Evolutionary conservation across 1,140 invertebrate genomes (phyloP), one percentile per base, ranked within the genome.

Genomic region (Himalopsyche phryganea): DNA sequence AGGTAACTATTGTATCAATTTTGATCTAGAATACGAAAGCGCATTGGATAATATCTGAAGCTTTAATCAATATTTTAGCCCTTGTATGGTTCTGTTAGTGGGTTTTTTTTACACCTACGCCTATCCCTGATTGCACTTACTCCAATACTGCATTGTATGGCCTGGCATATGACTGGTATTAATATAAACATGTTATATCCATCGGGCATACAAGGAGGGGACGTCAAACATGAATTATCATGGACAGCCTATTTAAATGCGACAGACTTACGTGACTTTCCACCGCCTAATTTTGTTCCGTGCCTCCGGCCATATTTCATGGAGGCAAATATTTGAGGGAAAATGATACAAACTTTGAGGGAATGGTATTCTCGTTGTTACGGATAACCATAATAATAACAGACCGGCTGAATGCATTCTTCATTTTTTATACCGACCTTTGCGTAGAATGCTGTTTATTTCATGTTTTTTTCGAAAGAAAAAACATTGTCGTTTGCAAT

Each of bases 181-280:
- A 35, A 55, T 38, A 55, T 38, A 48, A 47, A 42, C 33, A 35
- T 19, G 47, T 38, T 44, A 50, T 17, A 49, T 56, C 45, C 54
- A 50, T 56, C 54, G 54, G 19, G 45, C 33, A 1, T 3, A 13
- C 49, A 10, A 7, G 15, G 23, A 48, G 36, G 53, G 53, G 46
- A 48, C 17, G 20, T 33, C 41, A 33, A 28, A 56, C 53, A 45
- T 48, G 55, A 58, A 58, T 50, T 58, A 58, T 50, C 41, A 51
- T 58, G 56, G 56, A 46, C 56, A 38, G 28, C 28, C 41, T 41
- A 51, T 50, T 58, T 58, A 32, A 47, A 58, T 58, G 36, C 28
- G 48, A 47, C 46, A 52, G 47, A 44, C 23, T 58, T 35, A 51
- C 56, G 56, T 58, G 56, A 58, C 56, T 51, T 50, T 47, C 48